Percentiles rank a stretch among this genome's conserved stretches.
phyloP scores from a whole-genome alignment of 2,888 invertebrate genomes.

The Eristalis arbustorum region DNA sequence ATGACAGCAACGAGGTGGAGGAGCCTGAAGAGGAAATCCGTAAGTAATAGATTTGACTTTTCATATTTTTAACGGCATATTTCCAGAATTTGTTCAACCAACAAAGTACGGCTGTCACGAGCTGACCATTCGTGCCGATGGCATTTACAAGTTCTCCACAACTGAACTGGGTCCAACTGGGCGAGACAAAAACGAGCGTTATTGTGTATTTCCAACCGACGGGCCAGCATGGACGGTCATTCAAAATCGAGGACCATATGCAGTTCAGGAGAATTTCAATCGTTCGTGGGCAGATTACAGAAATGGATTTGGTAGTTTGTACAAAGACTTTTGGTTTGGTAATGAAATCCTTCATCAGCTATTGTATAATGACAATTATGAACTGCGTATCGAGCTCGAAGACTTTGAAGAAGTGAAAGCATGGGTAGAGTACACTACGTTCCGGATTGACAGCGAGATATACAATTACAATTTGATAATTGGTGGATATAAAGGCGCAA shows the following conservation, averaged over 20 bases:
- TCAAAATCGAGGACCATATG: conserved; percentile 79
- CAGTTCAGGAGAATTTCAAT: conserved; percentile 81
- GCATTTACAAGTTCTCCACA: conserved; percentile 79
- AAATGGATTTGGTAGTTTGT: conserved; percentile 82
- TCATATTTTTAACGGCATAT: not conserved
- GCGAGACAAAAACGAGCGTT: conserved; percentile 80
- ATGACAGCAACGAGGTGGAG: conserved; percentile 7
- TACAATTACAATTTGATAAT: conserved; percentile 81
- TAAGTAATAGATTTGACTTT: conserved; percentile 13
- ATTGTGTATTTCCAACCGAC: conserved; percentile 81
- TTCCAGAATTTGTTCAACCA: conserved; percentile 75
- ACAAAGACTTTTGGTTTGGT: conserved; percentile 83
- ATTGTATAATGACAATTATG: conserved; percentile 78
- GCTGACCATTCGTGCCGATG: conserved; percentile 77
- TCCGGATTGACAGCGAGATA: conserved; percentile 79
- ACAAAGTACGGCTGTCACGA: conserved; percentile 79
- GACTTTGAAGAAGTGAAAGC: conserved; percentile 80
- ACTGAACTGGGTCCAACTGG: conserved; percentile 75
- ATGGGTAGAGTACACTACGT: conserved; percentile 82
- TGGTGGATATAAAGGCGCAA: conserved; percentile 81
- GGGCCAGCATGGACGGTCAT: conserved; percentile 83
- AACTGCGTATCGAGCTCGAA: conserved; percentile 81
- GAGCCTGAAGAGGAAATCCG: conserved; percentile 42
- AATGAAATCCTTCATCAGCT: conserved; percentile 82
- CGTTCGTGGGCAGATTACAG: conserved; percentile 82